These are phyloP conservation scores for Heterohyrax brucei DNA, from an alignment of 2,797 vertebrate genomes.

Conservation along the genomic window DNA sequence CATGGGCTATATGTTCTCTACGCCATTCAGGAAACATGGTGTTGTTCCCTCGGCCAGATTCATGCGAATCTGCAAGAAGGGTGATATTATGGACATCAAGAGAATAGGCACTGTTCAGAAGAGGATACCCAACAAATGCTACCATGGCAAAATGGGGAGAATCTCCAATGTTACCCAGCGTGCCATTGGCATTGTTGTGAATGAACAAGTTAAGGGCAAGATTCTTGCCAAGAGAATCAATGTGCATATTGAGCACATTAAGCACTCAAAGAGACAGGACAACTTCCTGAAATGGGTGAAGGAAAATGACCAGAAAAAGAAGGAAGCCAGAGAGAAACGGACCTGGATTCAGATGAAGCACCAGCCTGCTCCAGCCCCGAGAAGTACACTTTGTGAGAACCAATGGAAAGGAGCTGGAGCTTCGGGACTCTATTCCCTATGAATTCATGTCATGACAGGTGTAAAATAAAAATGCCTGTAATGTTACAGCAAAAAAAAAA, in stretches of 20 bases:
- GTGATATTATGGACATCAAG: constrained; percentile 92
- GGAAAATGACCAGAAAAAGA: constrained; percentile 96
- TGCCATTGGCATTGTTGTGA: constrained; percentile 98
- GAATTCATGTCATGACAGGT: constrained; percentile 92
- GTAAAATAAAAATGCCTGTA: too few species aligned
- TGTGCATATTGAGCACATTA: constrained; percentile 98
- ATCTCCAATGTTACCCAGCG: constrained; percentile 99
- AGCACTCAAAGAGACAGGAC: constrained; percentile 99
- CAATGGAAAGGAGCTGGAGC: constrained; percentile 97
- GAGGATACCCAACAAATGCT: constrained; percentile 99
- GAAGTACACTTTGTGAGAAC: constrained; percentile 98
- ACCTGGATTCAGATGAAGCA: constrained; percentile 98
- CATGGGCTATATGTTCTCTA: too few species aligned
- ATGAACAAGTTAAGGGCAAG: constrained; percentile 99
- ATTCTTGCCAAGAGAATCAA: constrained; percentile 99
- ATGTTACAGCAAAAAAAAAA: too few species aligned
- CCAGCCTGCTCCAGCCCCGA: constrained; percentile 96
- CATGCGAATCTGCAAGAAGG: too few species aligned
- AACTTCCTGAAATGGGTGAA: constrained; percentile 99
- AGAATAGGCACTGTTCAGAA: constrained; percentile 99
- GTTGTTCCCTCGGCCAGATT: too few species aligned
- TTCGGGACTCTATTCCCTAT: constrained; percentile 99
- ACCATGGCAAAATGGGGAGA: constrained; percentile 98
- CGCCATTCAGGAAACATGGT: too few species aligned
- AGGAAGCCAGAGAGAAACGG: constrained; percentile 97